phyloP scores from a whole-genome alignment of 2,888 invertebrate species.

The Sthenelais limicola region DNA sequence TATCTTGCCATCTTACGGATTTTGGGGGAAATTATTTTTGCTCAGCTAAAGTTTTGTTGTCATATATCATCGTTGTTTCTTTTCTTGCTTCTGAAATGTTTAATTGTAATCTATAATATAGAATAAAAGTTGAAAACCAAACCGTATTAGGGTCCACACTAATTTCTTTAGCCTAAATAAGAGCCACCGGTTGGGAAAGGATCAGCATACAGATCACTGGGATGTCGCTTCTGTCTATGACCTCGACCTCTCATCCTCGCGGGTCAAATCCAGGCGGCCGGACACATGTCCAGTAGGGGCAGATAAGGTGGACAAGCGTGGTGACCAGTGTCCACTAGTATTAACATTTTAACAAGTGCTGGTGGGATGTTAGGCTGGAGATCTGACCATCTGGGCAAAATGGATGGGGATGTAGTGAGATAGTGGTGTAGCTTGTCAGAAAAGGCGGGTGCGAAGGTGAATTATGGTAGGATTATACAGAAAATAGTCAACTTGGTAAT shows the following conservation, averaged over 20 bases:
- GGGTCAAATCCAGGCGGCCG: slow-evolving; percentile 4
- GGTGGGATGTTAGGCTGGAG: background rate
- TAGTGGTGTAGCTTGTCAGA: background rate
- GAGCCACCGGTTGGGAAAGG: background rate
- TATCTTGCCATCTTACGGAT: no score
- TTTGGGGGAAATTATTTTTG: no score
- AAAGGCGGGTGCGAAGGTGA: background rate
- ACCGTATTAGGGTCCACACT: no score
- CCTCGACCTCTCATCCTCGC: background rate
- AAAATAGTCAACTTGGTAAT: no score
- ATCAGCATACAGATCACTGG: slow-evolving; percentile 24
- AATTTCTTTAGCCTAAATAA: background rate
- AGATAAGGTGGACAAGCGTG: background rate
- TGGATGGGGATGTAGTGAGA: background rate
- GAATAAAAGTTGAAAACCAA: no score
- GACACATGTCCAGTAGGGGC: background rate
- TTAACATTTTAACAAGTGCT: slow-evolving; percentile 35
- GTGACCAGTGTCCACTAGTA: background rate
- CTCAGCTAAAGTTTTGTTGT: no score
- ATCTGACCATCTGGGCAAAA: background rate
- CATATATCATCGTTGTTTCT: no score
- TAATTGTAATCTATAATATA: no score
- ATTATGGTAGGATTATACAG: background rate
- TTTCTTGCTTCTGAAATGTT: no score
- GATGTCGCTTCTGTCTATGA: background rate